A percentile compares a stretch with the other conserved stretches of the same genome.
Evolutionary conservation across 2,113 vertebrate genomes (phyloP).

Genomic region (Manacus vitellinus): DNA sequence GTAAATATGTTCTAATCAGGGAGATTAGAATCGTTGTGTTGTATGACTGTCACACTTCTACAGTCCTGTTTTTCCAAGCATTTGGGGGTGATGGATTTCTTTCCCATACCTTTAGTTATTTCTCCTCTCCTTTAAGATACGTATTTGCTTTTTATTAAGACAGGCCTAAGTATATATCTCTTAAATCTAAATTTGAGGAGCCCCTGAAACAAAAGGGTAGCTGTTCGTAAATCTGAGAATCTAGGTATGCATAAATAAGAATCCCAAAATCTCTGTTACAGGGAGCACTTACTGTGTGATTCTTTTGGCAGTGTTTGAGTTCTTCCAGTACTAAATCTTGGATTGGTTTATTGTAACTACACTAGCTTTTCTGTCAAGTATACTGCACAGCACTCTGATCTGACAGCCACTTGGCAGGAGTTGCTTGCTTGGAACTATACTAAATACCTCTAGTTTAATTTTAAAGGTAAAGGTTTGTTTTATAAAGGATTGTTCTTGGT

Average conservation of each 20-base stretch:
- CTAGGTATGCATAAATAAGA: background rate
- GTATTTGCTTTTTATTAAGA: background rate
- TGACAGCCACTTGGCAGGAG: slow-evolving; percentile 12
- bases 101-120: background rate
- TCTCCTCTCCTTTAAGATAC: background rate
- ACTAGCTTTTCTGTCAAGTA: slow-evolving; percentile 12
- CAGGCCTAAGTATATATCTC: background rate
- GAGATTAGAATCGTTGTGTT: background rate
- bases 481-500: background rate
- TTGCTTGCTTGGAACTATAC: background rate
- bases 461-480: background rate
- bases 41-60: background rate
- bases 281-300: background rate
- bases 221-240: background rate
- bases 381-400: background rate
- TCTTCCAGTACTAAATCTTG: background rate
- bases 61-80: background rate
- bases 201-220: background rate
- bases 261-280: background rate
- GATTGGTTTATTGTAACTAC: background rate
- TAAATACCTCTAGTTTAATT: background rate
- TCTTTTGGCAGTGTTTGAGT: background rate
- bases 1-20: background rate
- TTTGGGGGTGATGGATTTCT: background rate
- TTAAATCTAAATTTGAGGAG: background rate